A percentile compares a stretch with the other conserved stretches of the same genome.
Conservation (phyloP, 2,113 vertebrate genomes). For the Marcusenius ussheri region DNA sequence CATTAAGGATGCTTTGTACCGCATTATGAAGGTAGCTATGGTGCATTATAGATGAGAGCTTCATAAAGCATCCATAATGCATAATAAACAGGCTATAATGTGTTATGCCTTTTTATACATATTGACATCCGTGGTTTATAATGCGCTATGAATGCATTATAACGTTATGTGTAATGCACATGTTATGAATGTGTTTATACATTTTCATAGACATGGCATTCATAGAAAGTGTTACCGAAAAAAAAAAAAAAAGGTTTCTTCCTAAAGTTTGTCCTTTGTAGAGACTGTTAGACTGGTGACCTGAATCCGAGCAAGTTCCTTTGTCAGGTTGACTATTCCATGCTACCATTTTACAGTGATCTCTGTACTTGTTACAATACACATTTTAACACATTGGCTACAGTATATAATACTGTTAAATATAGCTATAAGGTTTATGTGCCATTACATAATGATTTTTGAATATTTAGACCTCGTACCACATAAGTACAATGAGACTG, state of each 20-base stretch:
- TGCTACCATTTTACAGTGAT: background rate
- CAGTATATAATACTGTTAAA: background rate
- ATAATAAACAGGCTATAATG: background rate
- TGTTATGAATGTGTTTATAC: background rate
- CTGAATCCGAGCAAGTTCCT: background rate
- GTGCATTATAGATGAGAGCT: background rate
- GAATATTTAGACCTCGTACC: background rate
- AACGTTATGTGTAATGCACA: background rate
- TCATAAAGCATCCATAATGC: background rate
- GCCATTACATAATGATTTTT: background rate
- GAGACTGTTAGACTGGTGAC: background rate
- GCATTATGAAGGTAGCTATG: background rate
- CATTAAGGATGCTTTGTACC: background rate
- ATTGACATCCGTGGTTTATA: background rate
- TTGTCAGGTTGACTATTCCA: background rate
- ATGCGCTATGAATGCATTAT: background rate
- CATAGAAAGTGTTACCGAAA: background rate
- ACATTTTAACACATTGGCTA: background rate
- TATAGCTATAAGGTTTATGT: background rate
- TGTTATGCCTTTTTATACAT: background rate
- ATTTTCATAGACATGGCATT: background rate
- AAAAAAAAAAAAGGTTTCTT: background rate
- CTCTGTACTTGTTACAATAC: background rate
- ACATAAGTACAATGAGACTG: background rate
- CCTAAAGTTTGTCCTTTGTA: background rate